Evolutionary conservation across 2,888 invertebrate species (phyloP), one percentile per base, ranked within the genome.

Genomic region (Antheraea yamamai): DNA sequence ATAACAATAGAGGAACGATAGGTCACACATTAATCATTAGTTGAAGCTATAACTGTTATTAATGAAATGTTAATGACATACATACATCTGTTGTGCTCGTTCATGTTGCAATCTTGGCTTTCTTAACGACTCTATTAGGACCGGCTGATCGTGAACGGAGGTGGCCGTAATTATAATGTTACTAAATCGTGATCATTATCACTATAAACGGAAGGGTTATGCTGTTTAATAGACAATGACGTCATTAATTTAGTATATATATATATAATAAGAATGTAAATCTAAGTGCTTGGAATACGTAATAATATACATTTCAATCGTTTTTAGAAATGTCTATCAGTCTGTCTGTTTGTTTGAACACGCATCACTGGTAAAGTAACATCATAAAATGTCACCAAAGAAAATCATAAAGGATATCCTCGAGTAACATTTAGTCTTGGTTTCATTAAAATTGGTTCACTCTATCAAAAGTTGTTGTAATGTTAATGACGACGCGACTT

Each of bases 71-170:
- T 80, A 79, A 78, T 79, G 77, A 74, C 74, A 74, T 78, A 80
- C 79, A 83, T 78, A 80, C 79, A 82, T 83, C 79, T 76, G 68
- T 58, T 61, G 71, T 70, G 51, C 51, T 73, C 35, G n/a, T n/a
- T 70, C 26, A 47, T 79, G 78, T 79, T 75, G 81, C 78, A 79
- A 84, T 77, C 77, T 70, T 73, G 77, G 73, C 82, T 79, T 81
- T 84, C 82, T 81, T 79, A 86, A 87, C 83, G 77, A 78, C 83
- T 84, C 77, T 83, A 85, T 86, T 82, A 83, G 78, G 78, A 77
- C 76, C 76, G 78, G 64, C 70, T 52, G 81, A 79, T 79, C 76
- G 76, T 78, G 79, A 78, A 30, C 68, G 73, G 73, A 55, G 55
- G 51, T 66, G 68, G 39, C 39, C 73, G 71, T 26, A 61, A 51